Conservation (phyloP, 2,888 invertebrate species). For the Petrolisthes manimaculis region DNA sequence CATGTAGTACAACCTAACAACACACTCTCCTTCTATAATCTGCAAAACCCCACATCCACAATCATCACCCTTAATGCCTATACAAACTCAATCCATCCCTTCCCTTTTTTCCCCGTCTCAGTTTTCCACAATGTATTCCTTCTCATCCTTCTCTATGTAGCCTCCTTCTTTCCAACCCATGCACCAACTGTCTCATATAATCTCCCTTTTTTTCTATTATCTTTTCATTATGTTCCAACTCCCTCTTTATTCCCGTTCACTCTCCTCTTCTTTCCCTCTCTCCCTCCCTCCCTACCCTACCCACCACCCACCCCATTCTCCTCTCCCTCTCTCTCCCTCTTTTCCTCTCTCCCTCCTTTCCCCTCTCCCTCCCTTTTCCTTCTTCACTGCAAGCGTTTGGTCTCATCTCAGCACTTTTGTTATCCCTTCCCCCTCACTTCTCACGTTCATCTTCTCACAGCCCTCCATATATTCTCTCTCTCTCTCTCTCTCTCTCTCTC, state of each 20-base stretch:
- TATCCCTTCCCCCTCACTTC: neutral
- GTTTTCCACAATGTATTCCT: neutral
- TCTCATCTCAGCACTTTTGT: neutral
- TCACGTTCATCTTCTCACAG: too few relatives aligned
- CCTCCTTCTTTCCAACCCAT: neutral
- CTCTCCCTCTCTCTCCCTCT: neutral
- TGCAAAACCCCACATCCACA: neutral
- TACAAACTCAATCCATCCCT: neutral
- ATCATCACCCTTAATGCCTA: neutral
- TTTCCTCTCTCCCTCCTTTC: neutral
- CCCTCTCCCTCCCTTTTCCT: neutral
- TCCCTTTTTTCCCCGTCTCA: neutral
- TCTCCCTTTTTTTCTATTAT: neutral
- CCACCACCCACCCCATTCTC: neutral
- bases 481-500: slow-evolving; percentile 31
- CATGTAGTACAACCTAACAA: neutral
- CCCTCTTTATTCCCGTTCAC: neutral
- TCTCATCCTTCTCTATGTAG: neutral
- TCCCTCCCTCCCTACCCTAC: neutral
- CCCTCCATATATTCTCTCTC: too few relatives aligned
- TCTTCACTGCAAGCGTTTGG: neutral
- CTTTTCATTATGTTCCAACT: neutral
- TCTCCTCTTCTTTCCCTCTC: neutral
- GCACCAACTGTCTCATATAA: slow-evolving; percentile 4
- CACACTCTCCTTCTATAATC: neutral